Conservation (phyloP, 2,113 vertebrate species). For the Rhinopomastus cyanomelas region DNA sequence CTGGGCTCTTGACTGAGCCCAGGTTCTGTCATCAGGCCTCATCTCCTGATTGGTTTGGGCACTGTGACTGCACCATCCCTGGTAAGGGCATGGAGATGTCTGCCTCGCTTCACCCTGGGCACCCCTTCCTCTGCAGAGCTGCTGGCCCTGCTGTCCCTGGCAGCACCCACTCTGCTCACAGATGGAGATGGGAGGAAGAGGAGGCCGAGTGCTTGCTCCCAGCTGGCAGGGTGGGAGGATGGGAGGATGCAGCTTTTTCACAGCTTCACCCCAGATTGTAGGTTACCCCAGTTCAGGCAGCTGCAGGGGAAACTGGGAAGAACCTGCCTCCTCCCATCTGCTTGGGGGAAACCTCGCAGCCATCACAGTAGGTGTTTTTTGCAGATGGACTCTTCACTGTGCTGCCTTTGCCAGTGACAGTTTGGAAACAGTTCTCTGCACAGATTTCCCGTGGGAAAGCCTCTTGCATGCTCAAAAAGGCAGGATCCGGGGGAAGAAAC, state of each 20-base stretch:
- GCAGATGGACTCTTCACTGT: not conserved
- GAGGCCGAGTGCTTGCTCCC: not conserved
- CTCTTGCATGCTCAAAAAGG: accelerated
- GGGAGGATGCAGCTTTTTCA: not conserved
- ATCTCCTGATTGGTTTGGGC: not conserved
- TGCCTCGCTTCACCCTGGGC: accelerated
- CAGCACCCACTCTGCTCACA: not conserved
- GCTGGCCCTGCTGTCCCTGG: not conserved
- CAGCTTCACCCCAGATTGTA: not conserved
- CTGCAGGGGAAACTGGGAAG: not conserved
- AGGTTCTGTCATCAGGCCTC: not conserved
- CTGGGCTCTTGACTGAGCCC: not conserved
- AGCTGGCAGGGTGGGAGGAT: not conserved
- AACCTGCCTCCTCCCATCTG: not conserved
- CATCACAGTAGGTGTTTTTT: not conserved
- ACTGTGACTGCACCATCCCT: not conserved
- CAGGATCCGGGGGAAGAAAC: not conserved
- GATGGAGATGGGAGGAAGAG: not conserved
- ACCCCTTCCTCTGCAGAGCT: not conserved
- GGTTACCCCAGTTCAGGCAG: not conserved
- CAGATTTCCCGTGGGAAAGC: not conserved
- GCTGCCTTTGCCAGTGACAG: not conserved
- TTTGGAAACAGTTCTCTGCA: not conserved
- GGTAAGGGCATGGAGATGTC: not conserved
- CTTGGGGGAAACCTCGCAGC: not conserved